phyloP scores from a whole-genome alignment of 2,888 invertebrate genomes.

The Limnephilus lunatus region DNA sequence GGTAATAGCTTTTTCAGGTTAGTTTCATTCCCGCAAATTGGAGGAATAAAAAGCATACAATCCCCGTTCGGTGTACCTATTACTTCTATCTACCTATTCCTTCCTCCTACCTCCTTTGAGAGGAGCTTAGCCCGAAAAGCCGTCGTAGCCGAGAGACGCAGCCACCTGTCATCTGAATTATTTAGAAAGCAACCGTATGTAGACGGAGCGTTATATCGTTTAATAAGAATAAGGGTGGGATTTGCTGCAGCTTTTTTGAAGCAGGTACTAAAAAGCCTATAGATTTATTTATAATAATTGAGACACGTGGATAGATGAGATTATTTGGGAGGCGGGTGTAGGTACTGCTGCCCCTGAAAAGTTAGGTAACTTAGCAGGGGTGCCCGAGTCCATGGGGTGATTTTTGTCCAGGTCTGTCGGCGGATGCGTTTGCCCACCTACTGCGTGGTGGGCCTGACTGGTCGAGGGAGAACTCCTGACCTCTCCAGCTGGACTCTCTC shows the following conservation, averaged over 20 bases:
- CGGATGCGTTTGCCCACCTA: too few relatives aligned
- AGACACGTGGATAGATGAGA: neutral
- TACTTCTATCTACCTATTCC: neutral
- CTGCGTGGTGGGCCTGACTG: too few relatives aligned
- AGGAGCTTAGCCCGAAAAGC: neutral
- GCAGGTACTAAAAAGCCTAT: neutral
- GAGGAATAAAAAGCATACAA: neutral
- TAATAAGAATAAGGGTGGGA: neutral
- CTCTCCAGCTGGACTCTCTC: too few relatives aligned
- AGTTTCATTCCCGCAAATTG: constrained; percentile 7
- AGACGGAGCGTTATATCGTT: neutral
- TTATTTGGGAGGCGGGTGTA: neutral
- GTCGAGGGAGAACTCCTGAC: too few relatives aligned
- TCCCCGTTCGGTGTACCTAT: neutral
- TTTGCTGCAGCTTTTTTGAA: neutral
- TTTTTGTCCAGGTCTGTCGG: too few relatives aligned
- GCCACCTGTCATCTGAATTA: neutral
- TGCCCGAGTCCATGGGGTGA: too few relatives aligned
- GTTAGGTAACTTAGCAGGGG: too few relatives aligned
- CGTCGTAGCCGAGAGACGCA: neutral
- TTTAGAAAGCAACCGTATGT: neutral
- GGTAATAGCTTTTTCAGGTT: constrained; percentile 7
- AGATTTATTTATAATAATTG: neutral
- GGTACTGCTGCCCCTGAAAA: too few relatives aligned
- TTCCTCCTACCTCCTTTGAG: neutral